Base-by-base conservation (phyloP, 2,113 vertebrate genomes). In the Motacilla alba region DNA sequence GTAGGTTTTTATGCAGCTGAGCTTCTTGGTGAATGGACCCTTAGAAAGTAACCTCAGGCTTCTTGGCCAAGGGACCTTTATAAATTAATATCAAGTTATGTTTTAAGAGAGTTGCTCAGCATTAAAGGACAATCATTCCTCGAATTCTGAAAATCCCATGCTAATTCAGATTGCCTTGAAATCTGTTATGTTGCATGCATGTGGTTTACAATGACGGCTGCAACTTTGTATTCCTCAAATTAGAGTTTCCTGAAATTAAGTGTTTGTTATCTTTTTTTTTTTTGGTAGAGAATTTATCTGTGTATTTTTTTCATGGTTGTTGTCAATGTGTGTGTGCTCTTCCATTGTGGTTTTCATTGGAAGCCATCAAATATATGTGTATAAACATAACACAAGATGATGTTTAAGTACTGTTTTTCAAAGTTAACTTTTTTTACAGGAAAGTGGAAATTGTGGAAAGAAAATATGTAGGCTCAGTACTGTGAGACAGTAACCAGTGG, bases 301-400 rank as follows among this genome's bases (percentile, higher is more conserved):
- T 35, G 14, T 1, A 13, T 1, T n/a, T n/a, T 55, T 75, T 80
- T 75, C 21, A 13, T 52, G 8, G 7, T 14, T 70, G 30, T 41
- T 3, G 5, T 14, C 2, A 5, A 28, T 13, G 30, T 1, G 0
- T 10, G 6, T 15, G 5, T 39, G 17, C 18, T 70, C 31, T 59
- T 53, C 33, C 44, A 1, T 15, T 80, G 63, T 46, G 31, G 10
- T 37, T 80, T 5, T 28, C 22, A 58, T 1, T 69, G 33, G 37
- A 67, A 66, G 11, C 31, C 24, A 47, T 52, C 30, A n/a, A 20
- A 20, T 30, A 2, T 28, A 39, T 5, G 16, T 20, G 23, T 39
- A 76, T 20, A 62, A 75, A 52, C 11, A 44, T 20, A 67, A 66
- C 22, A 43, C 39, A 39, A 35, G 10, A 27, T 21, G 41, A 46